Evolutionary conservation across 2,113 vertebrate genomes (phyloP), one percentile per base, ranked within the genome.

Genomic region (Glareola pratincola): DNA sequence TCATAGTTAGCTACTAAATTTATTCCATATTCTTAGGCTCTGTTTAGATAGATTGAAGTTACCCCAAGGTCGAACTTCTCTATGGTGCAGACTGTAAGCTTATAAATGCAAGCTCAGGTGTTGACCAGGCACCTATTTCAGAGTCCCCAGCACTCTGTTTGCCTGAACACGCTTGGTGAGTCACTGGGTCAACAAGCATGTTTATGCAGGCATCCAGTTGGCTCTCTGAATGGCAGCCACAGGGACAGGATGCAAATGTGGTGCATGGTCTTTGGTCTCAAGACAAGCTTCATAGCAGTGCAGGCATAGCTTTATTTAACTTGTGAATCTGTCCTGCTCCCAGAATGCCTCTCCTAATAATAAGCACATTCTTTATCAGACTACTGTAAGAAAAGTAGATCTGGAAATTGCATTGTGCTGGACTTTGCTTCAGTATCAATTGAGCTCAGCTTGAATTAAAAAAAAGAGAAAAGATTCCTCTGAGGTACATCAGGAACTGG

Each of bases 71-170:
- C 20, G 0, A 89, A 74, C 75, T 89, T 95, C 18, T 56, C 43
- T 36, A 2, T 62, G 37, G n/a, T 71, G 7, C 59, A 81, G 50
- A 71, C 41, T 75, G 12, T 39, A 84, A 72, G 59, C 68, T 94
- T 92, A 92, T 51, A 78, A 94, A 94, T 91, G 80, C 91, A 94
- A 89, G 76, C 80, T 78, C 64, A 79, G 54, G 34, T 94, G 72
- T 96, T 86, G 84, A 87, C 36, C 64, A 81, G 89, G 45, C 32
- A 59, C 23, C 10, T 54, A 66, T 74, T 92, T 80, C 54, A 63
- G 86, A 95, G 43, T 85, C 12, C 27, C 43, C 68, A 92, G 73
- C 10, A 37, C n/a, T 81, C 41, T 75, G 43, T 84, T 94, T 97
- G 84, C 48, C 81, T 85, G 56, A 75, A 56, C 56, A 82, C 0